Conservation (phyloP, 2,113 vertebrate genomes). For the Silurus asotus region DNA sequence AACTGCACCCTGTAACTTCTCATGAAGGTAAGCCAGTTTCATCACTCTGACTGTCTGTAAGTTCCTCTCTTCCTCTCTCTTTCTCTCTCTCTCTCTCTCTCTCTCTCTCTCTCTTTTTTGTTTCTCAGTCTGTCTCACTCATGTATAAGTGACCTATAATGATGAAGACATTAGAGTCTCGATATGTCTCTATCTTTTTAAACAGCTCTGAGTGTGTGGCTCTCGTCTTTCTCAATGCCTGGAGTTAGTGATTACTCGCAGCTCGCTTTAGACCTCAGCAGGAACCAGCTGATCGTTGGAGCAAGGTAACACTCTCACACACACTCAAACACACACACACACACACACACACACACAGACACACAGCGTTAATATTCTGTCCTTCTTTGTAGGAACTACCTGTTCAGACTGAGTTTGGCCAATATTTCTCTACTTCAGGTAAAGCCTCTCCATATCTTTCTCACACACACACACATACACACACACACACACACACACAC, state of each 20-base stretch:
- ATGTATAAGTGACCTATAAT: background rate
- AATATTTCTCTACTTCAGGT: conserved; percentile 94
- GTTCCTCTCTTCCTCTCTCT: background rate
- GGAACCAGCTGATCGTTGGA: conserved; percentile 93
- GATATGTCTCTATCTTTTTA: background rate
- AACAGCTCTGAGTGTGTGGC: conserved; percentile 86
- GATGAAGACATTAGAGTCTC: background rate
- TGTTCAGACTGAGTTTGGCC: conserved; percentile 91
- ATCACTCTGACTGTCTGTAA: too few relatives aligned
- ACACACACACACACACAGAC: conserved; percentile 21
- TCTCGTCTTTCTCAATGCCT: conserved; percentile 86
- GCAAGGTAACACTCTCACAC: conserved; percentile 80
- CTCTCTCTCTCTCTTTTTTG: background rate
- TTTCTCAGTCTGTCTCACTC: too few relatives aligned
- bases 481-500: conserved; percentile 25
- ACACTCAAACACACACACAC: background rate
- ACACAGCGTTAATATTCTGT: background rate
- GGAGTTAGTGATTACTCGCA: conserved; percentile 91
- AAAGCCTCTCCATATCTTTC: conserved; percentile 41
- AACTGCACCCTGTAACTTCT: conserved; percentile 79
- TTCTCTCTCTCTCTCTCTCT: background rate
- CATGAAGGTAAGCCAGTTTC: conserved; percentile 77
- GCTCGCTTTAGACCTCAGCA: conserved; percentile 86
- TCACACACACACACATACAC: background rate
- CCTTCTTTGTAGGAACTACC: conserved; percentile 83